phyloP scores from a whole-genome alignment of 2,888 invertebrate species.

The Lepidochitona cinerea region DNA sequence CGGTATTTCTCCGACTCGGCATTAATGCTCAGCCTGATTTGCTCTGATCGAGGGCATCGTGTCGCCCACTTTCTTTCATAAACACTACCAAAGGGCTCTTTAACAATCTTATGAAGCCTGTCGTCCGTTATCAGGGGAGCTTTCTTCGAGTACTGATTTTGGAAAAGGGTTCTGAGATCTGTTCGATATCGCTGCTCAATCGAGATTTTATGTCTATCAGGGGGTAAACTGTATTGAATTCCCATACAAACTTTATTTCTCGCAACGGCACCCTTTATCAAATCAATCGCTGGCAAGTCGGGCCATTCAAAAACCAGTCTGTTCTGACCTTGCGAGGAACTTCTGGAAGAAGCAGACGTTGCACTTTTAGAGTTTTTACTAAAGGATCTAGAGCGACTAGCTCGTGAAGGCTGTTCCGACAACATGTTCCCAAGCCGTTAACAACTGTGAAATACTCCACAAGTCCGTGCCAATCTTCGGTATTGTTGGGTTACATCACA shows the following conservation, averaged over 20 bases:
- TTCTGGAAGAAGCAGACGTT: too few relatives aligned
- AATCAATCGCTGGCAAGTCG: slow-evolving; percentile 58
- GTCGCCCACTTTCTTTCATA: slow-evolving; percentile 42
- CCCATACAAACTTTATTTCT: slow-evolving; percentile 56
- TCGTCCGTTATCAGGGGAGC: slow-evolving; percentile 45
- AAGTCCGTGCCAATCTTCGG: too few relatives aligned
- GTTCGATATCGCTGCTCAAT: slow-evolving; percentile 58
- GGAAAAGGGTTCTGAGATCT: slow-evolving; percentile 61
- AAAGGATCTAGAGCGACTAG: too few relatives aligned
- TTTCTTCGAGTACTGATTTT: slow-evolving; percentile 57
- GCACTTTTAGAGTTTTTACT: too few relatives aligned
- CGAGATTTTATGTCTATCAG: slow-evolving; percentile 59
- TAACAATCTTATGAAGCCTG: slow-evolving; percentile 46
- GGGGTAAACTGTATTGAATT: slow-evolving; percentile 58
- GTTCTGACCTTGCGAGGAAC: slow-evolving; percentile 21
- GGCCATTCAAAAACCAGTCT: slow-evolving; percentile 63
- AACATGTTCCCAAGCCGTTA: too few relatives aligned
- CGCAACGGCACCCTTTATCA: slow-evolving; percentile 57
- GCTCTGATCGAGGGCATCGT: slow-evolving; percentile 35
- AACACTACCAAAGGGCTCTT: slow-evolving; percentile 52
- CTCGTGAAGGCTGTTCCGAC: too few relatives aligned
- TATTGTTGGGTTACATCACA: too few relatives aligned
- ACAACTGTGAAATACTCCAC: too few relatives aligned
- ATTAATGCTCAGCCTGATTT: slow-evolving; percentile 49
- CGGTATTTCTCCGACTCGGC: slow-evolving; percentile 54